phyloP scores from a whole-genome alignment of 2,797 vertebrate genomes.

The Falco concolor region DNA sequence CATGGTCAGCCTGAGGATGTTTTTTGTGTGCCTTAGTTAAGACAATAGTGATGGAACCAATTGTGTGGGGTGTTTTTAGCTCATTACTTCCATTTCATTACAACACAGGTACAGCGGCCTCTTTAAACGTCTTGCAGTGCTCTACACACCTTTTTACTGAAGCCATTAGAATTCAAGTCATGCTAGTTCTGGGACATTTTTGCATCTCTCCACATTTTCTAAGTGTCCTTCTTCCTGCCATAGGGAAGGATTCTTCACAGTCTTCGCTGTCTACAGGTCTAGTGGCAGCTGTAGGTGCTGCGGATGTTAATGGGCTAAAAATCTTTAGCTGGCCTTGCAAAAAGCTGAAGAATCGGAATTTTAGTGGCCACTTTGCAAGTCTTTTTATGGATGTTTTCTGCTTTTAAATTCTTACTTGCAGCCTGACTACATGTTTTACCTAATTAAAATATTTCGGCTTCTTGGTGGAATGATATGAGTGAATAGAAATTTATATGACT shows the following conservation, averaged over 20 bases:
- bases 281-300: not conserved
- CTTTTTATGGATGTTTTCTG: not conserved
- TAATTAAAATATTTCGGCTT: not conserved
- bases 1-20: not conserved
- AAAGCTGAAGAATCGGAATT: not conserved
- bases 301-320: not conserved
- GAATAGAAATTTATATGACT: not conserved
- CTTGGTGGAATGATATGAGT: not conserved
- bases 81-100: not conserved
- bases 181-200: not conserved
- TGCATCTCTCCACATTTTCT: not conserved
- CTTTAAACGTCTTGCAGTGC: not conserved
- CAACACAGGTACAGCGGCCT: not conserved
- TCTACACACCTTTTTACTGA: not conserved
- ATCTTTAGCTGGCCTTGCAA: not conserved
- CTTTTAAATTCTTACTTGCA: not conserved
- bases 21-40: not conserved
- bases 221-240: not conserved
- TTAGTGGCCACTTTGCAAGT: not conserved
- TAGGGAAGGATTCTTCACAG: not conserved
- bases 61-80: not conserved
- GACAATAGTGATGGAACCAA: not conserved
- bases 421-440: not conserved
- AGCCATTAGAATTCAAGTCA: slow-evolving; percentile 4
- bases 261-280: not conserved